Conservation (phyloP, 2,888 invertebrate species). For the Plebejus anna region DNA sequence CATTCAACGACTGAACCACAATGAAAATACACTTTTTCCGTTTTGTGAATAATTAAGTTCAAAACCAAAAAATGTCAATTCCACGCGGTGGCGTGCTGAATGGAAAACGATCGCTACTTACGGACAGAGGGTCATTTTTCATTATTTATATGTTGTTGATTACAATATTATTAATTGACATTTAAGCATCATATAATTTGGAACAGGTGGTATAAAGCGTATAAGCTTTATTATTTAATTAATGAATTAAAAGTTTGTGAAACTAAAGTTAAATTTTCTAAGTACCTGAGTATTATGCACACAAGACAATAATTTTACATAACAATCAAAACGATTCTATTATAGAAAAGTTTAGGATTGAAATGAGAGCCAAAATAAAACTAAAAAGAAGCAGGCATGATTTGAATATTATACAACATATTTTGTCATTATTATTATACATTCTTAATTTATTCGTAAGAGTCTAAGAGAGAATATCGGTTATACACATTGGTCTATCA, state of each 20-base stretch:
- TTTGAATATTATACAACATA: no score
- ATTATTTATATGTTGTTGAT: conserved; percentile 33
- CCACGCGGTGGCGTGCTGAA: conserved; percentile 54
- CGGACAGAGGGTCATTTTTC: conserved; percentile 41
- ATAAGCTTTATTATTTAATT: neutral
- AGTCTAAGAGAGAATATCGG: no score
- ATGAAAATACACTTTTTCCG: conserved; percentile 52
- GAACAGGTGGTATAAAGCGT: neutral
- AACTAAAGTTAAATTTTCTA: no score
- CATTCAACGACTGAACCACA: conserved; percentile 32
- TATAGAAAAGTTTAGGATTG: no score
- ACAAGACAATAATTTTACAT: no score
- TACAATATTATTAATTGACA: conserved; percentile 14
- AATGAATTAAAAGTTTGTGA: neutral
- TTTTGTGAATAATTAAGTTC: conserved; percentile 74
- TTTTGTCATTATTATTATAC: no score
- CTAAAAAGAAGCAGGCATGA: no score
- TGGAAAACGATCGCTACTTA: conserved; percentile 47
- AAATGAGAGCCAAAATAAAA: no score
- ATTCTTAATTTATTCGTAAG: no score
- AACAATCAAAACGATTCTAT: no score
- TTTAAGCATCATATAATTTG: neutral
- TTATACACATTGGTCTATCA: neutral
- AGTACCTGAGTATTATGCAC: no score
- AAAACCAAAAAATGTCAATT: conserved; percentile 72